Evolutionary conservation across 2,113 vertebrate species (phyloP), one percentile per base, ranked within the genome.

Genomic region (Hyaena hyaena): DNA sequence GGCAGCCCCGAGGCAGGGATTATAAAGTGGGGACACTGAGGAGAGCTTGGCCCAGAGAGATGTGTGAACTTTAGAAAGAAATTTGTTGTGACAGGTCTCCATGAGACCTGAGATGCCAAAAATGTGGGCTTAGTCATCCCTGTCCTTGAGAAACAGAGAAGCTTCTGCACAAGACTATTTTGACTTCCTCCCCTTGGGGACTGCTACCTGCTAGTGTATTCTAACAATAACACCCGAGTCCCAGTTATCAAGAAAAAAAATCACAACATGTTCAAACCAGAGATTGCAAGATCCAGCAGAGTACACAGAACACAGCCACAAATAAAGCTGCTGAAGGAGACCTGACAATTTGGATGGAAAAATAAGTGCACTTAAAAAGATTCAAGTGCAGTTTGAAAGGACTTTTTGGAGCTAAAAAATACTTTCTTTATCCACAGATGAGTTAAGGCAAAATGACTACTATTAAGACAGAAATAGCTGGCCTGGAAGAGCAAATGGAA

Each of bases 391-490:
- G 24, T 23, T 68, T 80, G 43, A 93, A 66, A 95, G 45, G 35
- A 68, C 31, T 69, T 94, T 93, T 79, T 95, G 35, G 73, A 91
- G 87, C 45, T 77, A 31, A 96, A 94, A 87, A 63, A 17, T 26
- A 79, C 24, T 65, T 91, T 23, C 61, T n/a, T 11, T 17, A 61
- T 81, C 7, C 24, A 53, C 23, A 71, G 58, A 69, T 81, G 79
- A 95, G 83, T 74, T 61, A 88, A 91, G 10, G 14, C 7, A 96
- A 89, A 89, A 81, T 77, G 66, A 86, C 12, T 5, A 43, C 65
- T 76, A 65, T 76, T 79, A 74, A 97, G 61, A 48, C 43, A 84
- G 55, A 93, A 94, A 90, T 84, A 97, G 71, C 45, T 83, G 79
- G 76, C 74, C 1, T 35, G 33, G 39, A 93, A 48, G 77, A 95